Base-by-base conservation (phyloP, 2,797 vertebrate species). In the Acanthurus tractus region DNA sequence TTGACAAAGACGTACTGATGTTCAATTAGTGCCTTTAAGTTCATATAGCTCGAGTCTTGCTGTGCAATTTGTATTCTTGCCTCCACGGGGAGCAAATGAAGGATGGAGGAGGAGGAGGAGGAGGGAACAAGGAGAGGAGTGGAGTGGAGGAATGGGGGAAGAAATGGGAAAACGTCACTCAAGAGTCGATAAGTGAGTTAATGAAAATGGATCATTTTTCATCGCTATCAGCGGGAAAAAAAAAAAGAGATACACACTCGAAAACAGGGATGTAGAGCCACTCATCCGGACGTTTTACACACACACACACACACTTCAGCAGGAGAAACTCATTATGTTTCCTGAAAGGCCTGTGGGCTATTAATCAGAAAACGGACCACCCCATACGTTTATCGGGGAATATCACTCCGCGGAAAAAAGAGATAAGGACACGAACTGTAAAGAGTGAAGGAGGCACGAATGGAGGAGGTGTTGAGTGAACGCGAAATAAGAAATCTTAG, bases 271-370 rank as follows among this genome's bases (percentile, higher is more conserved):
- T 1, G 59, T 18, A 52, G 6, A 66, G 22, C 18, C 61, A 45
- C 63, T 71, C 64, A 54, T n/a, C 17, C 45, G 23, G 12, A 11
- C 13, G 2, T 29, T 29, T 29, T 29, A 25, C 3, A 45, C 44
- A 57, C 53, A 75, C 55, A 65, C 58, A 62, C 36, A 34, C 58
- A 52, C 58, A 58, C 61, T 15, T 45, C 38, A 62, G 54, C n/a
- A 55, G 38, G 17, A 76, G 70, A 80, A 82, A 82, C 59, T 82
- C 78, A 82, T 88, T 88, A 86, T 62, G 74, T 67, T 80, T 73
- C 45, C 70, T 82, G 68, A 87, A 81, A 78, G 54, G 55, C 70
- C 54, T 82, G 55, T 46, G 7, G 54, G 70, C 65, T 64, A 74
- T 80, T 80, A 85, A 84, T 78, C 71, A 78, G 64, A 76, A 76